Conservation (phyloP, 2,797 vertebrate species). For the Onychomys leucogaster region DNA sequence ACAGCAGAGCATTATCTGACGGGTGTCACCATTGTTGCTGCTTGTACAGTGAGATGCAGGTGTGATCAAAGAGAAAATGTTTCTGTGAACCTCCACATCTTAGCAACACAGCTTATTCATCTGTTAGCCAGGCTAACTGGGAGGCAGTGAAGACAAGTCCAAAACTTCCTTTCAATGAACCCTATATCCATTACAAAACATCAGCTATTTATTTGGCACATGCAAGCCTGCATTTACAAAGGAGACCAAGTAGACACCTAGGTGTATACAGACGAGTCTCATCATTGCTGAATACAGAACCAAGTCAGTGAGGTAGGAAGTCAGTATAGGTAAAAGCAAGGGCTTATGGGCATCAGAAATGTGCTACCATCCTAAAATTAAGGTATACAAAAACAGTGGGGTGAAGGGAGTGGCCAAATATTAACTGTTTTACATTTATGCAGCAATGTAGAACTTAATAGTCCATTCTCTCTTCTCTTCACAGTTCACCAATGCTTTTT, state of each 20-base stretch:
- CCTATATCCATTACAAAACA: neutral
- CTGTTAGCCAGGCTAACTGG: slow-evolving; percentile 19
- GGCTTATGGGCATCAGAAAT: neutral
- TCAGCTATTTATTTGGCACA: slow-evolving; percentile 13
- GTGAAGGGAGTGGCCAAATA: neutral
- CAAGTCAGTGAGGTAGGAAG: slow-evolving; percentile 19
- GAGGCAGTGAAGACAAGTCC: slow-evolving; percentile 4
- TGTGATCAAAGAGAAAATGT: slow-evolving; percentile 62
- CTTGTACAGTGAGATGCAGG: slow-evolving; percentile 13
- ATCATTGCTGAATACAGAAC: slow-evolving; percentile 47
- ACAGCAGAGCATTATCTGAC: slow-evolving; percentile 63
- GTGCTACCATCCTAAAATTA: neutral
- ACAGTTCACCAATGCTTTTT: neutral
- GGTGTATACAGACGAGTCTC: slow-evolving; percentile 35
- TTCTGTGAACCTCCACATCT: slow-evolving; percentile 59
- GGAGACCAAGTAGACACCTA: neutral
- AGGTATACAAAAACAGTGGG: neutral
- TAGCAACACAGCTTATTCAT: slow-evolving; percentile 57
- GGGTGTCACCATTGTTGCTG: slow-evolving; percentile 54
- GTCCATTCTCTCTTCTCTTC: neutral
- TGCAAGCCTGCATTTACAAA: slow-evolving; percentile 9
- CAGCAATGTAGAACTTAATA: slow-evolving; percentile 6
- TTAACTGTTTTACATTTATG: slow-evolving; percentile 22
- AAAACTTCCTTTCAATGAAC: neutral
- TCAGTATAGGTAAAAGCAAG: neutral